These are phyloP conservation scores for Otis tarda DNA, from an alignment of 2,113 vertebrate species.

Conservation along the genomic window DNA sequence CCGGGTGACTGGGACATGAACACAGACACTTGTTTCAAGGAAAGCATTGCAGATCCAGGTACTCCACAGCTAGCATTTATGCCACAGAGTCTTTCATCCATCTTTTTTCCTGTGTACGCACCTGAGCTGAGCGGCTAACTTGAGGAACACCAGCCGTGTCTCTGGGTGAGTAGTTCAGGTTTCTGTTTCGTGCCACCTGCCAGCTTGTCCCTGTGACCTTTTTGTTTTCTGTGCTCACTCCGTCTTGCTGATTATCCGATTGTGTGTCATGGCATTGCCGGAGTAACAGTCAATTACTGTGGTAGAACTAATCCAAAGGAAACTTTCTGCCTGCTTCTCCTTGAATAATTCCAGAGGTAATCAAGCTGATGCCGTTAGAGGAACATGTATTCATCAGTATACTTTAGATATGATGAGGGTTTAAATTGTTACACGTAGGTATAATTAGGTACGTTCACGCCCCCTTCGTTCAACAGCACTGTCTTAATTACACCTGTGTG, in stretches of 20 bases:
- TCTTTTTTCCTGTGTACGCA: neutral
- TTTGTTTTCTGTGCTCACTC: neutral
- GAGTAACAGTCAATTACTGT: neutral
- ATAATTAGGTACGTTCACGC: neutral
- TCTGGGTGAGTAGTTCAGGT: neutral
- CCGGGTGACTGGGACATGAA: neutral
- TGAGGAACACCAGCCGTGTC: neutral
- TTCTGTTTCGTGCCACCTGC: neutral
- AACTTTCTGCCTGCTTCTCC: neutral
- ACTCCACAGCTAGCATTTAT: neutral
- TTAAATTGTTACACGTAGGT: neutral
- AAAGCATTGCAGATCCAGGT: neutral
- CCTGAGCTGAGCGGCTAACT: neutral
- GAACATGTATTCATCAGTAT: neutral
- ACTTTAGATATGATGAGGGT: neutral
- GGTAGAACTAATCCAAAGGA: neutral
- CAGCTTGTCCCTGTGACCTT: neutral
- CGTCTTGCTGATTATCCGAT: neutral
- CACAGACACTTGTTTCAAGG: neutral
- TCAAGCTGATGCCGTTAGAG: neutral
- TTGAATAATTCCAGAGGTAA: neutral
- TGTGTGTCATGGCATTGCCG: neutral
- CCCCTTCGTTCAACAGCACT: neutral
- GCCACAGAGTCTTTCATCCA: neutral
- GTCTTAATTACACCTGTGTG: neutral